Evolutionary conservation across 2,797 vertebrate species (phyloP).

Genomic region (Poecilia picta): DNA sequence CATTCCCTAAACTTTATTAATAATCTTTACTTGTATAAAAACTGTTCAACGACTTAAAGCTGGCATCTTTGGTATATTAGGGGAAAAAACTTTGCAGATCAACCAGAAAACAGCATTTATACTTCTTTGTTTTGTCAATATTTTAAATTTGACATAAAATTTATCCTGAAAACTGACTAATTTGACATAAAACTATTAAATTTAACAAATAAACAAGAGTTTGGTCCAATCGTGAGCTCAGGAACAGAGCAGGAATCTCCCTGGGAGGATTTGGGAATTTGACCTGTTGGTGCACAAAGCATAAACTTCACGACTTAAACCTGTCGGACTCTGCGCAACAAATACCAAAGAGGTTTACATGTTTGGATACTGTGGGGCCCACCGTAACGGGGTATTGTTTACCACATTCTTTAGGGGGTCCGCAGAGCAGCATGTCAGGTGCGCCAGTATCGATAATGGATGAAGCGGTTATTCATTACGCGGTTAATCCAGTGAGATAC

Average conservation of each 20-base stretch:
- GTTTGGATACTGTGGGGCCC: not conserved
- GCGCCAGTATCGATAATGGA: constrained; percentile 27
- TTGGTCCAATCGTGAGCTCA: not conserved
- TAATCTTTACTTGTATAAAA: not conserved
- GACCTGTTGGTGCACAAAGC: constrained; percentile 3
- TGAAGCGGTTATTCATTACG: constrained; percentile 13
- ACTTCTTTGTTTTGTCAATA: not conserved
- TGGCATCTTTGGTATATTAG: not conserved
- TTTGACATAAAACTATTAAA: not conserved
- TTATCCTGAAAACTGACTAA: not conserved
- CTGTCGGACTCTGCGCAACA: not conserved
- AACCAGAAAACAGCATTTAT: not conserved
- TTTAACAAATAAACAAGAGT: not conserved
- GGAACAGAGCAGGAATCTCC: not conserved
- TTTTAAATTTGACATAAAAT: not conserved
- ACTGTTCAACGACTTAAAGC: not conserved
- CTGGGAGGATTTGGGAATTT: not conserved
- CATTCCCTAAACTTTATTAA: not conserved
- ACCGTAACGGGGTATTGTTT: not conserved
- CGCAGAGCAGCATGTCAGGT: constrained; percentile 36
- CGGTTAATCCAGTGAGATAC: not conserved
- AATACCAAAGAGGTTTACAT: not conserved
- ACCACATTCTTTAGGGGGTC: constrained; percentile 4
- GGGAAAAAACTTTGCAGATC: not conserved
- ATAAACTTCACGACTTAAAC: not conserved